Percentiles rank a stretch among this genome's conserved stretches.
Conservation (phyloP, 2,113 vertebrate species). For the Scalopus aquaticus region DNA sequence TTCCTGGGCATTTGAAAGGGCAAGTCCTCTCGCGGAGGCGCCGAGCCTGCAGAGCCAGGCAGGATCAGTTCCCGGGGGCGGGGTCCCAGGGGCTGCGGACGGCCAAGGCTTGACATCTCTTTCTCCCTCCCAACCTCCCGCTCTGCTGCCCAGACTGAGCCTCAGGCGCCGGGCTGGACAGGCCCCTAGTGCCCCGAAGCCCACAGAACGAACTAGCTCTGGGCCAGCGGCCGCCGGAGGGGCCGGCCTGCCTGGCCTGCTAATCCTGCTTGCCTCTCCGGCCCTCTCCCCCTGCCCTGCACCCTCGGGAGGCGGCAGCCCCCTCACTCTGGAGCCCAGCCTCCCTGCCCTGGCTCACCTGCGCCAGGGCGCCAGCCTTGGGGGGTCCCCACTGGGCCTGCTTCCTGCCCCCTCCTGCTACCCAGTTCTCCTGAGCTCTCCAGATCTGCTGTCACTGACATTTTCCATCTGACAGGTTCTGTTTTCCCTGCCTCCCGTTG, state of each 20-base stretch:
- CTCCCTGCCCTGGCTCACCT: neutral
- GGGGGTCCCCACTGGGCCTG: neutral
- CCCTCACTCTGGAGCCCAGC: neutral
- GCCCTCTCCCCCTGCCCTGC: neutral
- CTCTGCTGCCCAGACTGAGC: neutral
- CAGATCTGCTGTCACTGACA: conserved; percentile 69
- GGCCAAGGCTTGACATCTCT: neutral
- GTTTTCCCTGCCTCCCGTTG: conserved; percentile 76
- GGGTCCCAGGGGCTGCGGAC: fast-evolving
- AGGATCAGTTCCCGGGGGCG: no score
- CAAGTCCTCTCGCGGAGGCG: neutral
- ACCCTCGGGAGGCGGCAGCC: neutral
- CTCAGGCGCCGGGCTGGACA: neutral
- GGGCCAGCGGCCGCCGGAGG: neutral
- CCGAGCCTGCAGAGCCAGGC: neutral
- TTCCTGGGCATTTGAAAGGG: neutral
- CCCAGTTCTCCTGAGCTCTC: neutral
- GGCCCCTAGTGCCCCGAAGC: neutral
- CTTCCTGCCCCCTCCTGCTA: neutral
- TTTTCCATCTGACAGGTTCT: conserved; percentile 78
- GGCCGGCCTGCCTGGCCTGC: fast-evolving
- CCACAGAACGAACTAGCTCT: neutral
- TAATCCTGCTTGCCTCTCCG: neutral
- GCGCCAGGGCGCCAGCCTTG: neutral
- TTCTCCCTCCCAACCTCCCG: neutral